Conservation (phyloP, 2,888 invertebrate species). For the Phaonia tiefii region DNA sequence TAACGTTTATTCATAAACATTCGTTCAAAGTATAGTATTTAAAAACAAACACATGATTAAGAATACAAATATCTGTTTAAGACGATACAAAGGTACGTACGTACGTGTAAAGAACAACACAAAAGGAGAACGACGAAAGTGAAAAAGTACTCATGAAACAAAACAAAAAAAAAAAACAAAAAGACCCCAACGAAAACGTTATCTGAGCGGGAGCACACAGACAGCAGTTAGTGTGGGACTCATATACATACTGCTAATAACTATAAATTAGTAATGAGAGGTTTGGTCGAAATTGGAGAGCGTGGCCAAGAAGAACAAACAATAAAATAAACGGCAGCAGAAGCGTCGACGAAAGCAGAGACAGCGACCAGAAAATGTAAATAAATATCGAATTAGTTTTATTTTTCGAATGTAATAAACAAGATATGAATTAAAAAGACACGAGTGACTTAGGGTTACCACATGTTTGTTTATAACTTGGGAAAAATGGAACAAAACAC, state of each 20-base stretch:
- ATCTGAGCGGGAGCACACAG: neutral
- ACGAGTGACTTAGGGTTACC: neutral
- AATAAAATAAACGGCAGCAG: too few species aligned
- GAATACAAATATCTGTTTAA: slow-evolving; percentile 19
- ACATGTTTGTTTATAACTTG: too few species aligned
- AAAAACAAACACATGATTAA: slow-evolving; percentile 7
- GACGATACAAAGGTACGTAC: too few species aligned
- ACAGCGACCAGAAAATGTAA: slow-evolving; percentile 33
- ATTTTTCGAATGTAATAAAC: slow-evolving; percentile 8
- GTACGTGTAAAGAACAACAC: too few species aligned
- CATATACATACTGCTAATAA: neutral
- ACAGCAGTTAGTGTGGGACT: slow-evolving; percentile 4
- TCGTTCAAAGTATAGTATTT: neutral
- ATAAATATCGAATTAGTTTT: slow-evolving; percentile 28
- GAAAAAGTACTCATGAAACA: neutral
- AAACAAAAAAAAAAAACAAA: slow-evolving; percentile 34
- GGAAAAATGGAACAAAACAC: too few species aligned
- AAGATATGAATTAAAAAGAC: neutral
- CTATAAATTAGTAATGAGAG: slow-evolving; percentile 53
- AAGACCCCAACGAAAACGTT: slow-evolving; percentile 30
- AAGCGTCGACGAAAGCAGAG: neutral
- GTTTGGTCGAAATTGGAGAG: slow-evolving; percentile 55
- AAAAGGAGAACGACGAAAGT: too few species aligned
- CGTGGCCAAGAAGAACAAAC: slow-evolving; percentile 15
- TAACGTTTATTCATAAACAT: neutral